These are phyloP conservation scores for Polydrusus cervinus DNA, from an alignment of 2,888 invertebrate species.

Conservation along the genomic window DNA sequence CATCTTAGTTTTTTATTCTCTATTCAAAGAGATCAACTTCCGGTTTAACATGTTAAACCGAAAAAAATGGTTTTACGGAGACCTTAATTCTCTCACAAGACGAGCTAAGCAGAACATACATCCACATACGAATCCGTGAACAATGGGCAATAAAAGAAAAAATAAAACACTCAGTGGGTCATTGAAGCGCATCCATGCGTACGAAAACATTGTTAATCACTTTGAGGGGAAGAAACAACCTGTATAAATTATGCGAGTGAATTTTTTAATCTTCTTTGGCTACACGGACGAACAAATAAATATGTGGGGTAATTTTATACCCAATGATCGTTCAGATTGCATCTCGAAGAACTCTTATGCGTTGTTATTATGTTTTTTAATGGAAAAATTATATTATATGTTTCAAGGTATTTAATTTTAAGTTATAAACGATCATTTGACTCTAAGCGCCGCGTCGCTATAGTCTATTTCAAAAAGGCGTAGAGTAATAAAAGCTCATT, in stretches of 20 bases:
- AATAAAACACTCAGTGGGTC: slow-evolving; percentile 61
- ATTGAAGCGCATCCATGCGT: slow-evolving; percentile 60
- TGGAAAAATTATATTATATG: slow-evolving; percentile 15
- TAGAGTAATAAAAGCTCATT: too few species aligned
- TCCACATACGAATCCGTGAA: slow-evolving; percentile 54
- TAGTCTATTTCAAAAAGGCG: too few species aligned
- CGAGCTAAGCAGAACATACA: slow-evolving; percentile 46
- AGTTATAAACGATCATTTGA: too few species aligned
- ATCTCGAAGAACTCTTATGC: slow-evolving; percentile 9
- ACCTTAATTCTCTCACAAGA: too few species aligned
- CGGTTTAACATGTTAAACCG: too few species aligned
- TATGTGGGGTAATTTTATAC: slow-evolving; percentile 46
- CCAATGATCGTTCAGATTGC: slow-evolving; percentile 42
- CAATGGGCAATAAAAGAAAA: slow-evolving; percentile 61
- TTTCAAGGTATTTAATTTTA: too few species aligned
- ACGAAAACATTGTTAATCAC: slow-evolving; percentile 63
- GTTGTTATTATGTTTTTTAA: slow-evolving; percentile 2
- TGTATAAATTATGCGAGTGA: slow-evolving; percentile 57
- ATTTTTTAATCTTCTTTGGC: slow-evolving; percentile 49
- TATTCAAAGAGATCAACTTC: too few species aligned
- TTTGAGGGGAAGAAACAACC: slow-evolving; percentile 61
- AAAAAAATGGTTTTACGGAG: too few species aligned
- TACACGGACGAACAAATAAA: slow-evolving; percentile 50
- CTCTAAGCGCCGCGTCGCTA: too few species aligned
- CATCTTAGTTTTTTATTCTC: too few species aligned